These are phyloP conservation scores for Bothrops jararaca DNA, from an alignment of 2,113 vertebrate genomes.

Conservation along the genomic window DNA sequence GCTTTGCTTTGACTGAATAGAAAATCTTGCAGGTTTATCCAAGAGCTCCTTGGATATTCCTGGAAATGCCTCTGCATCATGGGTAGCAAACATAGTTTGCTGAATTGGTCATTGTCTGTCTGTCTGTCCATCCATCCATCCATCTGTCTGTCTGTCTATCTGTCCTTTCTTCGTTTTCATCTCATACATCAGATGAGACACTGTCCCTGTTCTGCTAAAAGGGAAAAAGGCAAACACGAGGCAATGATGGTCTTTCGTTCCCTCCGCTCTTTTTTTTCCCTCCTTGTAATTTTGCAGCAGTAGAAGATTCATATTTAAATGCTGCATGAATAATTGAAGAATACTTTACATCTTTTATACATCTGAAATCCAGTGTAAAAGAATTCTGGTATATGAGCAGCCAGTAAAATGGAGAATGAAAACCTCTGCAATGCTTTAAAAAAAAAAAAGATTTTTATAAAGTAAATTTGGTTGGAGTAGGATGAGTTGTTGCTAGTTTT, in stretches of 20 bases:
- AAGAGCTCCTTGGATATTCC: not conserved
- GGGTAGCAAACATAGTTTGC: not conserved
- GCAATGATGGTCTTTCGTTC: not conserved
- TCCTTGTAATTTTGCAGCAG: not conserved
- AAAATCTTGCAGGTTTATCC: not conserved
- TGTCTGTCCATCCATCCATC: not conserved
- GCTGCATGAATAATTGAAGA: conserved; percentile 48
- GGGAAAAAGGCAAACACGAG: conserved; percentile 3
- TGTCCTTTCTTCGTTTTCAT: not conserved
- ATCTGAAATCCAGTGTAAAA: conserved; percentile 40
- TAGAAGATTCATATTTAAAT: conserved; percentile 23
- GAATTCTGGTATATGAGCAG: conserved; percentile 17
- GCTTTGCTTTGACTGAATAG: not conserved
- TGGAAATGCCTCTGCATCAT: not conserved
- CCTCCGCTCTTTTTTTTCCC: conserved; percentile 6
- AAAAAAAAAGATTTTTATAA: conserved; percentile 28
- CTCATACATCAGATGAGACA: not conserved
- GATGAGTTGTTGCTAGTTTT: not conserved
- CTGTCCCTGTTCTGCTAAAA: not conserved
- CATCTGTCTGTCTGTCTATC: not conserved
- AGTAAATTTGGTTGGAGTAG: not conserved
- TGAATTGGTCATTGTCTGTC: not conserved
- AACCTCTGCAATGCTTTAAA: not conserved
- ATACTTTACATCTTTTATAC: conserved; percentile 52
- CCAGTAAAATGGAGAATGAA: not conserved